A percentile compares a stretch with the other conserved stretches of the same genome.
These are phyloP conservation scores for Aleadryas rufinucha DNA, from an alignment of 2,113 vertebrate genomes.

Conservation along the genomic window DNA sequence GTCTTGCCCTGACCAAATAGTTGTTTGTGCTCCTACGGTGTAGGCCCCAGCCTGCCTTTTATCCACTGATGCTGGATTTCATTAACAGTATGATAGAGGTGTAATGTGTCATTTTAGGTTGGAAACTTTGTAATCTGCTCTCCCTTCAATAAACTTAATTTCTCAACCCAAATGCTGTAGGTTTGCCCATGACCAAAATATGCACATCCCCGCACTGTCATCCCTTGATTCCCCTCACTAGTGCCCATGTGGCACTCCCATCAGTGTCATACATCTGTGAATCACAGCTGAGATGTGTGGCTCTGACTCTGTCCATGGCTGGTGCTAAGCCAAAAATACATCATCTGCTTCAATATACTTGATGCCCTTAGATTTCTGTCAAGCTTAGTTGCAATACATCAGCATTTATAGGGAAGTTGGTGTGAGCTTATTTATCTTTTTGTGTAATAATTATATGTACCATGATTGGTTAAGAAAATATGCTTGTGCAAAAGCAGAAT, in stretches of 20 bases:
- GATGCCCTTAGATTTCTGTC: background rate
- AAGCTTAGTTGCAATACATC: background rate
- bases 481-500: background rate
- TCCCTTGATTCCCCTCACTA: rapidly evolving
- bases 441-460: background rate
- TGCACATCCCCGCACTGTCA: rapidly evolving
- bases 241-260: too few species aligned
- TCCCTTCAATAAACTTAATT: background rate
- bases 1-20: background rate
- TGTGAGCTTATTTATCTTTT: background rate
- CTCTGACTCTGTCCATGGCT: rapidly evolving
- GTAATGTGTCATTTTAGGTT: background rate
- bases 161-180: background rate
- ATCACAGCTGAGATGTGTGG: rapidly evolving
- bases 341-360: background rate
- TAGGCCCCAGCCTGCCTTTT: background rate
- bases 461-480: background rate
- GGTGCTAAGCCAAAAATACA: background rate
- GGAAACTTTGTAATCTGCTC: background rate
- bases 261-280: background rate
- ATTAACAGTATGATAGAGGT: background rate
- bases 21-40: background rate
- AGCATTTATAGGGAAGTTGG: background rate
- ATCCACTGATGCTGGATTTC: background rate
- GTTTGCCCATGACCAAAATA: background rate